Evolutionary conservation across 2,113 vertebrate genomes (phyloP), one percentile per base, ranked within the genome.

Genomic region (Xenopus borealis): DNA sequence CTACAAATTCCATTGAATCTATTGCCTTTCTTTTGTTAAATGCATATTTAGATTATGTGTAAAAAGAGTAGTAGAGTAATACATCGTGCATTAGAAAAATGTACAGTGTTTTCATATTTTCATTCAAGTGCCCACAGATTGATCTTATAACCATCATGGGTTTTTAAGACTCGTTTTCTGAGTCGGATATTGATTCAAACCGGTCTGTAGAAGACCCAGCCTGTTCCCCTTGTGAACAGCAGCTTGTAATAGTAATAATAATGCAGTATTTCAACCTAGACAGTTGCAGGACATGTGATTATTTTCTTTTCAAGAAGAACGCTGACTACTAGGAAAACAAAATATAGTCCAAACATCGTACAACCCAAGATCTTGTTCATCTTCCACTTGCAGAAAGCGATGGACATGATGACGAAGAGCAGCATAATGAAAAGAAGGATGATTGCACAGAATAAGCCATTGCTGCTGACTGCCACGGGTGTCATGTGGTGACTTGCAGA

Each of bases 391-490:
- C 96, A 98, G 83, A 92, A 88, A 40, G 95, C 96, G 12, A 98
- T 98, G 82, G 96, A 96, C 78, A 96, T 88, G 86, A 97, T 96
- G 85, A 98, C 95, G 57, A 98, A 98, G 67, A 98, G 88, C 62
- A 98, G 91, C 96, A 98, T 98, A 86, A 98, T 91, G 91, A 98
- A 98, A 82, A 98, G 96, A 47, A 98, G 95, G 78, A 98, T 94
- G 19, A 98, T 98, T 1, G 96, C 95, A 0, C 95, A 98, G 92
- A 98, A 98, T 64, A 98, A 91, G 61, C 96, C 96, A 0, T 98
- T 98, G 91, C 95, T 98, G 91, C 96, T 97, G 78, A 98, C 95
- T 1, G 84, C 58, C 82, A 98, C 92, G 0, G 95, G 89, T 0
- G 68, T 33, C 78, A 97, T 63, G 45, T 71, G 79, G 77, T 87